phyloP scores from a whole-genome alignment of 2,113 vertebrate genomes.

The Salvelinus fontinalis region DNA sequence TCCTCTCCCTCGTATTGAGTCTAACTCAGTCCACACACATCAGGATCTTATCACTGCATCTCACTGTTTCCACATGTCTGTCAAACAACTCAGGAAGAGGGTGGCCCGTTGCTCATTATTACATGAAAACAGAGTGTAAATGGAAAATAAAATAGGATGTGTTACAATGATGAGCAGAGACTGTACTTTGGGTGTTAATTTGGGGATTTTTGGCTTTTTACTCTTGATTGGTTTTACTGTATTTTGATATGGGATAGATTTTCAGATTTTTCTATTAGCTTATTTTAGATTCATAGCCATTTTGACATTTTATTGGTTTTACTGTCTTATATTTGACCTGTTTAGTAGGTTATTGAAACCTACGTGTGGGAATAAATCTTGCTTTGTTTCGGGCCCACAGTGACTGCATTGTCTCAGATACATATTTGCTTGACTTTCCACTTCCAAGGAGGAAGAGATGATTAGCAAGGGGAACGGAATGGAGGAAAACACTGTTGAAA shows the following conservation, averaged over 20 bases:
- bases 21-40: conserved; percentile 13
- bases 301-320: too few species aligned
- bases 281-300: too few species aligned
- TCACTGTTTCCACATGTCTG: conserved; percentile 13
- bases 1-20: conserved; percentile 3
- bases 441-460: conserved; percentile 47
- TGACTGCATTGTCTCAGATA: conserved; percentile 71
- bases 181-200: too few species aligned
- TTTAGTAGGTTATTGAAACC: too few species aligned
- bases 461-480: conserved; percentile 59
- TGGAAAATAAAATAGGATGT: too few species aligned
- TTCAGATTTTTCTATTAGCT: too few species aligned
- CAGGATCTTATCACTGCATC: conserved; percentile 25
- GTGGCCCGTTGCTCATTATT: neutral
- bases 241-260: too few species aligned
- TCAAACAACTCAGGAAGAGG: conserved; percentile 2
- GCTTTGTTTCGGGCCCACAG: conserved; percentile 44
- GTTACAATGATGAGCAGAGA: too few species aligned
- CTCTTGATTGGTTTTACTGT: too few species aligned
- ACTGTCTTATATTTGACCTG: neutral
- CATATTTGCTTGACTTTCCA: conserved; percentile 64
- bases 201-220: too few species aligned
- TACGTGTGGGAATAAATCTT: too few species aligned
- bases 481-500: conserved; percentile 59
- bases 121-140: neutral